Base-by-base conservation (phyloP, 2,797 vertebrate species). In the Helostoma temminkii region DNA sequence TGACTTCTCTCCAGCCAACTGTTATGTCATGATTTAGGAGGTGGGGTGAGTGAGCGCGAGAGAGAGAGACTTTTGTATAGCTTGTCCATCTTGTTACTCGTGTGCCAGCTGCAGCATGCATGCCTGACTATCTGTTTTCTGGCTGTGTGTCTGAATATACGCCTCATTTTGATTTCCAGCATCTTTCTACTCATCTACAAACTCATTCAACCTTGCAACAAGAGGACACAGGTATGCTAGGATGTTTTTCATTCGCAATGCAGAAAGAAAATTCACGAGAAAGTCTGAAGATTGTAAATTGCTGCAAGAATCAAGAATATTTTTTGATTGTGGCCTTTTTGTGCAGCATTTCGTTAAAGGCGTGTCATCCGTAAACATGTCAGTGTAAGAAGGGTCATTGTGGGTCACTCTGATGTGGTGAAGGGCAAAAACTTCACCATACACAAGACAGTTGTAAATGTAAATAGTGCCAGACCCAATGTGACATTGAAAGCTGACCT, bases 171-270 rank as follows among this genome's bases (percentile, higher is more conserved):
- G 79, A 67, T 61, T 60, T 60, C 56, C 19, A 56, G 56, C 81
- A 47, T 67, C 88, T 80, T 73, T 73, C 62, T 69, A n/a, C 65
- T 81, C 77, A 34, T 73, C 84, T 53, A 68, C 56, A 66, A 76
- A 43, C 76, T 76, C 63, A 28, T 56, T 60, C 72, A 68, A 61
- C 78, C 10, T 64, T 41, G 41, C 59, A 54, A 55, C 72, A 19
- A 63, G 76, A 84, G 76, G 81, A 87, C 78, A 25, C 86, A 92
- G 92, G 92, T 93, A 93, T 61, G 87, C 66, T 22, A 1, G 50
- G 47, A 64, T n/a, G 34, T 57, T 39, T 24, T 36, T 11, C 18
- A 50, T 55, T 76, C 54, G 54, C 6, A 8, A n/a, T 61, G 41
- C 47, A 61, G 24, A 73, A 65, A 63, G 64, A 25, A 47, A 74